Conservation (phyloP, 2,113 vertebrate genomes). For the Castor canadensis region DNA sequence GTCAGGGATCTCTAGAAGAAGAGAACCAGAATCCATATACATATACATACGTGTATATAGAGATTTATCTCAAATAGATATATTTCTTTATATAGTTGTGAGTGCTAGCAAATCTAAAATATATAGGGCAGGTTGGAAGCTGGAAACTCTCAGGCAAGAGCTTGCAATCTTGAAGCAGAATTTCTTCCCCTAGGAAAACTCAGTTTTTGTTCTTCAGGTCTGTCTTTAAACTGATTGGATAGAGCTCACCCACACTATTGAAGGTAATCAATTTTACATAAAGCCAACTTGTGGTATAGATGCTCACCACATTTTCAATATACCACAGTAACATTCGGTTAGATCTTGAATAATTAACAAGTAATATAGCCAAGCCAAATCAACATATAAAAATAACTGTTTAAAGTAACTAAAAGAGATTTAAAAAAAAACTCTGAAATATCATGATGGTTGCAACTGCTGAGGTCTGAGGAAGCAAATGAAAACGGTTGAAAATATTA, state of each 20-base stretch:
- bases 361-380: background rate
- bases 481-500: background rate
- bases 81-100: background rate
- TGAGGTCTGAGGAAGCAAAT: background rate
- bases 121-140: too few species aligned
- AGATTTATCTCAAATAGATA: conserved; percentile 38
- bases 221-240: too few species aligned
- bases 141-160: background rate
- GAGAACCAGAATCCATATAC: background rate
- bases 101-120: background rate
- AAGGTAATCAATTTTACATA: background rate
- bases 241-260: background rate
- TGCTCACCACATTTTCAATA: background rate
- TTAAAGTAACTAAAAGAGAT: background rate
- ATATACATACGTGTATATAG: too few species aligned
- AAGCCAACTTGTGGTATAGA: background rate
- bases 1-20: background rate
- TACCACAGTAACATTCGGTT: background rate
- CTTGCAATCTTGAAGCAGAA: background rate
- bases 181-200: background rate
- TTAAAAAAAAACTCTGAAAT: background rate
- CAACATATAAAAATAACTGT: background rate
- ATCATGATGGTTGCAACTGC: background rate
- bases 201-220: background rate
- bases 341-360: background rate